Evolutionary conservation across 1,140 invertebrate genomes (phyloP).

Genomic region (Globodera ellingtonae): DNA sequence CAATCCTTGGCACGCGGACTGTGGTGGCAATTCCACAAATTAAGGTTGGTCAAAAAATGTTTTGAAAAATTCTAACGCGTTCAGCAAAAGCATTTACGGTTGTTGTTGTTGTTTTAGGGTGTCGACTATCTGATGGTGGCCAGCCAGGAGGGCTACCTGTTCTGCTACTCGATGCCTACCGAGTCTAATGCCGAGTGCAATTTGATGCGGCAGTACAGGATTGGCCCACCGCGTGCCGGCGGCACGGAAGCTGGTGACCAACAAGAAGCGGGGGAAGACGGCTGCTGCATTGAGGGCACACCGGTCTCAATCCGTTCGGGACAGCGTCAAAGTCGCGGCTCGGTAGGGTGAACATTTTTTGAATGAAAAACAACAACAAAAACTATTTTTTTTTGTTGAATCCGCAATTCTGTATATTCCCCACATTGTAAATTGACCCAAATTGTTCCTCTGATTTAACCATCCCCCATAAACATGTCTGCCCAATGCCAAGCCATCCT

Average conservation of each 20-base stretch:
- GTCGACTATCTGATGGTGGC: conserved; percentile 49
- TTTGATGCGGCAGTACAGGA: conserved; percentile 47
- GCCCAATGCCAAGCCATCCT: no score
- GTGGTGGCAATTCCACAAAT: conserved; percentile 48
- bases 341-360: conserved; percentile 5
- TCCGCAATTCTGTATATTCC: no score
- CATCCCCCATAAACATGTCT: no score
- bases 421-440: no score
- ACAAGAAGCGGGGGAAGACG: conserved; percentile 7
- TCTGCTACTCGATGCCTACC: conserved; percentile 49
- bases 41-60: conserved; percentile 14
- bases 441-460: no score
- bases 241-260: not conserved
- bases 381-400: not conserved
- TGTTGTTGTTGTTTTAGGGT: conserved; percentile 5
- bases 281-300: not conserved
- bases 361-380: conserved; percentile 1
- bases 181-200: conserved; percentile 42
- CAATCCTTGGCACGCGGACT: conserved; percentile 50
- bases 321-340: conserved; percentile 5
- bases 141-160: conserved; percentile 51
- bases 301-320: conserved; percentile 13
- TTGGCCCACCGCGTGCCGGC: conserved; percentile 32
- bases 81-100: conserved; percentile 19
- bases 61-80: conserved; percentile 18